Evolutionary conservation across 2,797 vertebrate species (phyloP).

Genomic region (Sebastes oblongus): DNA sequence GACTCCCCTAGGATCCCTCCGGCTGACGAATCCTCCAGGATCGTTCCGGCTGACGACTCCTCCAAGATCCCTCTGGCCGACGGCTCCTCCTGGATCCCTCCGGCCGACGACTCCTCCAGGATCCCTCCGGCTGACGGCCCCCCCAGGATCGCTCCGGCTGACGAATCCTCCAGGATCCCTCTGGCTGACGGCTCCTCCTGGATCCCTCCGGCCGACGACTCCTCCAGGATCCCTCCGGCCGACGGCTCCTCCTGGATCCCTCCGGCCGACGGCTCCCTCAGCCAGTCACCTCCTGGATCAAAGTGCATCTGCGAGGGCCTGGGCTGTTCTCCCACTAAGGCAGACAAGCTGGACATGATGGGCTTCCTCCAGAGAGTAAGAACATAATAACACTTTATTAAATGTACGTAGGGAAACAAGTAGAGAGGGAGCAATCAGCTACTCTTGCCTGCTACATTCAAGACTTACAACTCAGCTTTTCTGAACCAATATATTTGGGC

Average conservation of each 20-base stretch:
- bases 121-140: too few species aligned
- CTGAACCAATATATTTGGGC: not conserved
- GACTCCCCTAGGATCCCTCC: not conserved
- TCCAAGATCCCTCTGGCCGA: not conserved
- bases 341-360: conserved; percentile 69
- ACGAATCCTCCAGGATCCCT: not conserved
- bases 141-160: not conserved
- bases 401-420: not conserved
- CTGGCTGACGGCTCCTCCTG: not conserved
- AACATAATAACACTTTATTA: not conserved
- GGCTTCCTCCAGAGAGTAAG: conserved; percentile 75
- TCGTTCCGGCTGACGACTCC: not conserved
- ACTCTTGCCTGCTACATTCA: not conserved
- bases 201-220: too few species aligned
- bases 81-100: not conserved
- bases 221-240: not conserved
- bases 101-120: too few species aligned
- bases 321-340: conserved; percentile 39
- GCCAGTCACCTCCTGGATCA: not conserved
- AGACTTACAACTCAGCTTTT: not conserved
- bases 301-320: conserved; percentile 9
- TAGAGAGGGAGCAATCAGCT: not conserved
- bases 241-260: not conserved
- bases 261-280: conserved; percentile 3
- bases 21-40: not conserved